Evolutionary conservation across 2,888 invertebrate genomes (phyloP).

Genomic region (Coelopa pilipes): DNA sequence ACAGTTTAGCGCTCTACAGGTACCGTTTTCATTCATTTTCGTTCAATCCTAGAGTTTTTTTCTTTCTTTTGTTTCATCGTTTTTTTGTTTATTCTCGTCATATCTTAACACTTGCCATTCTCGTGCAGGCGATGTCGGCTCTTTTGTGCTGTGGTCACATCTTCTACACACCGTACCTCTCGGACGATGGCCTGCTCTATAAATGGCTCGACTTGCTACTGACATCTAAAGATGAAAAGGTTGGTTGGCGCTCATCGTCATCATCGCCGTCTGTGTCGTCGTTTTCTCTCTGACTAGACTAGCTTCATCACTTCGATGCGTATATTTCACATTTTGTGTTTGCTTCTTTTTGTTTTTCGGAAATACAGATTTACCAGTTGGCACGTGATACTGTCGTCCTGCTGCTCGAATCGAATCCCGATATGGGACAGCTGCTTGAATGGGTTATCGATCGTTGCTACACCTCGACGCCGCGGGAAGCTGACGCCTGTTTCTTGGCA

Average conservation of each 20-base stretch:
- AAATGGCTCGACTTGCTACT: constrained; percentile 93
- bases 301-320: neutral
- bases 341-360: neutral
- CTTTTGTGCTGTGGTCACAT: constrained; percentile 95
- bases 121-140: constrained; percentile 90
- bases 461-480: constrained; percentile 88
- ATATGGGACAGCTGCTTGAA: constrained; percentile 89
- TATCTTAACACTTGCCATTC: constrained; percentile 23
- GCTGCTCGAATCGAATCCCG: constrained; percentile 93
- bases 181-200: constrained; percentile 93
- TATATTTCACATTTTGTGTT: constrained; percentile 7
- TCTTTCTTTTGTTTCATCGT: neutral
- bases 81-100: constrained; percentile 9
- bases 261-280: neutral
- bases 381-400: constrained; percentile 94
- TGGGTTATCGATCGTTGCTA: constrained; percentile 99
- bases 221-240: constrained; percentile 87
- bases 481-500: constrained; percentile 96
- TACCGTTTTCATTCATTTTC: constrained; percentile 44
- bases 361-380: constrained; percentile 82
- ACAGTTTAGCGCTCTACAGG: constrained; percentile 73
- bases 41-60: too few species aligned
- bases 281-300: neutral
- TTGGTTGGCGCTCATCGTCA: constrained; percentile 57
- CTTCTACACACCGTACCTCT: constrained; percentile 84